These are phyloP conservation scores for Drosophila ironensis DNA, from an alignment of 1,140 invertebrate genomes.

Conservation along the genomic window DNA sequence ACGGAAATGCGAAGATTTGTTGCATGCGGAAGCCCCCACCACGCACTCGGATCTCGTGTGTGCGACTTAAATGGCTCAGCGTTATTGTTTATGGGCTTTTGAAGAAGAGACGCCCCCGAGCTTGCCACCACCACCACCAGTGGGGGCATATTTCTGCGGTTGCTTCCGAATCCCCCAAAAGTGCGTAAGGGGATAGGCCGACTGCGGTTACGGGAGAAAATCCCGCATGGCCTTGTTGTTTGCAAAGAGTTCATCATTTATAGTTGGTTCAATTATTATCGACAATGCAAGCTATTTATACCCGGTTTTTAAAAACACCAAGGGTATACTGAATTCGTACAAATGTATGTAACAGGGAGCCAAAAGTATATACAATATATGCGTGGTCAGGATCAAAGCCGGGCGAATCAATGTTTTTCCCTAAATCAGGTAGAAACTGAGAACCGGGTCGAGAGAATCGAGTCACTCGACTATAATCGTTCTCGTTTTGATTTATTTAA, in stretches of 20 bases:
- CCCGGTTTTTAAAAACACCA: too few species aligned
- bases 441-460: too few species aligned
- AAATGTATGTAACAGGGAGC: too few species aligned
- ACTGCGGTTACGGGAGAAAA: conserved; percentile 1
- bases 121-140: conserved; percentile 13
- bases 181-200: conserved; percentile 12
- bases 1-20: conserved; percentile 73
- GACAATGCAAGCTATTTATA: too few species aligned
- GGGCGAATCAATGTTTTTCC: too few species aligned
- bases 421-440: too few species aligned
- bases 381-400: too few species aligned
- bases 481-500: too few species aligned
- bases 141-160: conserved; percentile 2
- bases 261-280: too few species aligned
- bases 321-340: too few species aligned
- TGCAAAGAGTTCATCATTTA: not conserved
- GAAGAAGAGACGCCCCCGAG: not conserved
- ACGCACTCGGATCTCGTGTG: conserved; percentile 9
- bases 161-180: conserved; percentile 6
- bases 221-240: conserved; percentile 6
- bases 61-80: conserved; percentile 48
- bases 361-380: too few species aligned
- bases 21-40: conserved; percentile 64
- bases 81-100: conserved; percentile 56
- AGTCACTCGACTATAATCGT: too few species aligned